Percentiles rank a stretch among this genome's conserved stretches.
Conservation (phyloP, 2,888 invertebrate species). For the Keiferia lycopersicella region DNA sequence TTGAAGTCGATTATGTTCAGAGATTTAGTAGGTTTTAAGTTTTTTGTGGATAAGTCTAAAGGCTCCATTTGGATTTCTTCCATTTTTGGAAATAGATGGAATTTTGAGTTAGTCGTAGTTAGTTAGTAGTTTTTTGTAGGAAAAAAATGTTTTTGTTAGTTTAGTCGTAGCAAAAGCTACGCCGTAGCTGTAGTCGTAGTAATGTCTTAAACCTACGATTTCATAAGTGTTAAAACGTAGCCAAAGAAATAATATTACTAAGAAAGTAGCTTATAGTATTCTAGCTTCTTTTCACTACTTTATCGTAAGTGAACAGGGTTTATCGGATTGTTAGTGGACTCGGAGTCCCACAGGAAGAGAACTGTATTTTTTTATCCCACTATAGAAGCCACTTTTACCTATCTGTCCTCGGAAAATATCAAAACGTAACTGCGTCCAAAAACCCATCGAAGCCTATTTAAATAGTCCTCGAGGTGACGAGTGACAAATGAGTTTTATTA, state of each 20-base stretch:
- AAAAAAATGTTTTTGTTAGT: too few species aligned
- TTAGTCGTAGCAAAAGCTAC: too few species aligned
- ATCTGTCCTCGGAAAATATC: slow-evolving; percentile 46
- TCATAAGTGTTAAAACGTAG: too few species aligned
- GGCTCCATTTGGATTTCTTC: slow-evolving; percentile 70
- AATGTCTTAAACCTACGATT: not conserved
- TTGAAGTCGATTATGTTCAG: slow-evolving; percentile 66
- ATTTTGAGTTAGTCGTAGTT: not conserved
- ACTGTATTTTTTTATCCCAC: not conserved
- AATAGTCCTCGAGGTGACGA: slow-evolving; percentile 63
- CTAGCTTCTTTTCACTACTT: too few species aligned
- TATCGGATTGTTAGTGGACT: too few species aligned
- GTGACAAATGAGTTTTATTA: slow-evolving; percentile 61
- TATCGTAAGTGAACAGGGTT: too few species aligned
- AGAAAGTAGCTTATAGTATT: too few species aligned
- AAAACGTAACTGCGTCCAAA: slow-evolving; percentile 60
- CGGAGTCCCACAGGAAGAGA: too few species aligned
- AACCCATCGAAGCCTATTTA: slow-evolving; percentile 56
- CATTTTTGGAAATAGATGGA: slow-evolving; percentile 40
- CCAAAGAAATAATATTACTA: too few species aligned
- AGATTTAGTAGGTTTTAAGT: slow-evolving; percentile 41
- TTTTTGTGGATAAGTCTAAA: slow-evolving; percentile 64
- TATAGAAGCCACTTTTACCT: not conserved
- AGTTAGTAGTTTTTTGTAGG: slow-evolving; percentile 6
- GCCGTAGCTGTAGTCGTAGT: not conserved